Conservation (phyloP, 2,113 vertebrate species). For the Lasiurus cinereus region DNA sequence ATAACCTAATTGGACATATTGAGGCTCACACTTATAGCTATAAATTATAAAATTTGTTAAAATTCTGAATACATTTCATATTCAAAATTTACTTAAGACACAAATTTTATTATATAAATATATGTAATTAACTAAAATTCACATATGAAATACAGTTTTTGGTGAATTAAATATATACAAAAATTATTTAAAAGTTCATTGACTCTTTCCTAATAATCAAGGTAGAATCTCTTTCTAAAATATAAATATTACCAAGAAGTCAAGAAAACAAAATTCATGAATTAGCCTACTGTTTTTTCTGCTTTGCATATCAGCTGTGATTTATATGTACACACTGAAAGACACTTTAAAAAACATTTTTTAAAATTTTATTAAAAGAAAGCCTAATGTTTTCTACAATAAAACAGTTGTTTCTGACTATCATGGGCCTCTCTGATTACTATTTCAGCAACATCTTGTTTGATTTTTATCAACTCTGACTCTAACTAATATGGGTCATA, state of each 20-base stretch:
- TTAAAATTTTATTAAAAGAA: background rate
- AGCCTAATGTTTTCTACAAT: background rate
- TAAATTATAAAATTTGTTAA: background rate
- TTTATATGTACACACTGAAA: background rate
- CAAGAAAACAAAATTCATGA: background rate
- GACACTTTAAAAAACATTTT: background rate
- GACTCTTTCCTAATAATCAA: background rate
- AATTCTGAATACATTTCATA: background rate
- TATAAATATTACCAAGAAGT: slow-evolving; percentile 9
- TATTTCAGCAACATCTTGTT: background rate
- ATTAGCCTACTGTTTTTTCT: background rate
- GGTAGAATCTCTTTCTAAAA: background rate
- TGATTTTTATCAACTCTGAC: background rate
- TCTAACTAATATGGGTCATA: background rate
- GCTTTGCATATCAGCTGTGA: background rate
- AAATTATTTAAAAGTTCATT: background rate
- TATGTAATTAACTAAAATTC: background rate
- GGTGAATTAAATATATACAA: background rate
- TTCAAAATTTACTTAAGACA: slow-evolving; percentile 16
- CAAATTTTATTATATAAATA: background rate
- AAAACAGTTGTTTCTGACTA: background rate
- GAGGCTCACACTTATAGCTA: background rate
- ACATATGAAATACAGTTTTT: background rate
- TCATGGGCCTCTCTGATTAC: background rate
- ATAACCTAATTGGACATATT: slow-evolving; percentile 35